These are phyloP conservation scores for Hippoglossus stenolepis DNA, from an alignment of 2,113 vertebrate genomes.

Conservation along the genomic window DNA sequence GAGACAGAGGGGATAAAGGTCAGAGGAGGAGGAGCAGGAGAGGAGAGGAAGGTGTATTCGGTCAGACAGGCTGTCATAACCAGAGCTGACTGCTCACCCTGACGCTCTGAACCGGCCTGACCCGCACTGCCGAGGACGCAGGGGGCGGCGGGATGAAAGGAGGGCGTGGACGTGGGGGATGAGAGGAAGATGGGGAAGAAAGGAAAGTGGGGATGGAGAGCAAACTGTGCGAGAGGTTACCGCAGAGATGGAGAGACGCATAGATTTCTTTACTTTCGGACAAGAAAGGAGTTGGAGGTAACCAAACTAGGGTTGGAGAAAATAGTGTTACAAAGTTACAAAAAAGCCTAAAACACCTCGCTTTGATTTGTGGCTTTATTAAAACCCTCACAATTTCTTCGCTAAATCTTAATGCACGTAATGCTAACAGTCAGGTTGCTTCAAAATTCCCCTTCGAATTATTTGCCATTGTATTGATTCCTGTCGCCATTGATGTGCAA, in stretches of 20 bases:
- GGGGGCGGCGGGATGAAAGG: neutral
- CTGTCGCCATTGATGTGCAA: too few relatives aligned
- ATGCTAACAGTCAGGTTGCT: too few relatives aligned
- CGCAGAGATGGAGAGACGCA: neutral
- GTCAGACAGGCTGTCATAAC: constrained; percentile 79
- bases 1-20: constrained; percentile 26
- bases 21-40: constrained; percentile 46
- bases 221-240: constrained; percentile 16
- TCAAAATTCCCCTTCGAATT: too few relatives aligned
- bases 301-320: too few relatives aligned
- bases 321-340: too few relatives aligned
- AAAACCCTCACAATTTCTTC: too few relatives aligned
- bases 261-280: constrained; percentile 4
- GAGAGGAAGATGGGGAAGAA: constrained; percentile 65
- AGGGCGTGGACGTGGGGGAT: constrained; percentile 10
- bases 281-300: constrained; percentile 3
- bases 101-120: constrained; percentile 62
- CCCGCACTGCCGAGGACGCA: constrained; percentile 30
- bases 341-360: too few relatives aligned
- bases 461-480: too few relatives aligned
- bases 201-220: constrained; percentile 2
- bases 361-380: too few relatives aligned
- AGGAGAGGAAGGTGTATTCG: constrained; percentile 67
- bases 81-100: constrained; percentile 65
- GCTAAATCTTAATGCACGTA: too few relatives aligned